These are phyloP conservation scores for Leptopilina boulardi DNA, from an alignment of 1,140 invertebrate species.

Conservation along the genomic window DNA sequence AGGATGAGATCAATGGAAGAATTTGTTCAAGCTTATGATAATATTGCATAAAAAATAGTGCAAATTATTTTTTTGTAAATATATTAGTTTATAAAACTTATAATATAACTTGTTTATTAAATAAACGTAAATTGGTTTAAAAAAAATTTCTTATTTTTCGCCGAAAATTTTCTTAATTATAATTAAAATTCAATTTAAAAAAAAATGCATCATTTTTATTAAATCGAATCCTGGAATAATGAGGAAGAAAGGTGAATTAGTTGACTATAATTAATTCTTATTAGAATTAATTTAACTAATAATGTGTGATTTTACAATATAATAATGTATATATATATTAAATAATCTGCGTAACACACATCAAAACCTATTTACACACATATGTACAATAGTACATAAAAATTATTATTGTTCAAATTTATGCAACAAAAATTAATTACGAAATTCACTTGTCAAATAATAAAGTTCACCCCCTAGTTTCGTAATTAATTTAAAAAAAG, in stretches of 20 bases:
- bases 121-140: no score
- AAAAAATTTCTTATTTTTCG: no score
- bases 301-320: not conserved
- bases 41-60: slow-evolving; percentile 68
- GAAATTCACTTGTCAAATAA: no score
- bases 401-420: not conserved
- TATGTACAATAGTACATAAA: slow-evolving; percentile 26
- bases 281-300: not conserved
- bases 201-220: no score
- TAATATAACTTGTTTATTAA: not conserved
- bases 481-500: not conserved
- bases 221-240: not conserved
- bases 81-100: slow-evolving; percentile 21
- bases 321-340: no score
- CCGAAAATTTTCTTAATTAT: no score
- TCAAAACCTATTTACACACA: not conserved
- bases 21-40: slow-evolving; percentile 75
- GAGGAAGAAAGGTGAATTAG: no score
- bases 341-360: not conserved
- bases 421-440: not conserved
- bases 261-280: not conserved
- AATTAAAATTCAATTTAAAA: no score
- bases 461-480: not conserved
- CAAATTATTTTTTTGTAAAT: not conserved
- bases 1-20: slow-evolving; percentile 73